Conservation (phyloP, 2,888 invertebrate species). For the Limnephilus marmoratus region DNA sequence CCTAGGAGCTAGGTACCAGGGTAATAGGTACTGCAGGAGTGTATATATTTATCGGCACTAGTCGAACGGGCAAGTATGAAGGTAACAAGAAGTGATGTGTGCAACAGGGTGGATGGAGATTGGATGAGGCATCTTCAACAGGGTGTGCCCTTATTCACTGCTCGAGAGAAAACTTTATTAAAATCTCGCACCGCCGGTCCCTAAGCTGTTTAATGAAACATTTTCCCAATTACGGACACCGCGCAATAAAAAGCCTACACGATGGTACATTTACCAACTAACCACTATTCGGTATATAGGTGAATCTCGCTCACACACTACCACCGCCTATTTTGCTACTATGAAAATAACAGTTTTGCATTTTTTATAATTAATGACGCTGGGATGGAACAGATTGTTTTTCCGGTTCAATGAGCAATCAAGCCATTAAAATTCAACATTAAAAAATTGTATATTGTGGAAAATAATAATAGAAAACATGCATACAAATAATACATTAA, state of each 20-base stretch:
- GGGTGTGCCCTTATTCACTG: conserved; percentile 63
- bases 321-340: not conserved
- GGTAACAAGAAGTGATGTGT: conserved; percentile 63
- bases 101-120: conserved; percentile 60
- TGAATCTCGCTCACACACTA: not conserved
- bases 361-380: conserved; percentile 15
- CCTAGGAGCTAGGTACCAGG: not conserved
- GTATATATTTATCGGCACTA: conserved; percentile 50
- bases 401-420: conserved; percentile 10
- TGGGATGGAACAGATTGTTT: not conserved
- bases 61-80: conserved; percentile 58
- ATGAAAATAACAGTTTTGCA: not conserved
- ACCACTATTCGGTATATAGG: not conserved
- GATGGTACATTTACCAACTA: not conserved
- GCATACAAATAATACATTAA: too few relatives aligned
- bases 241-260: not conserved
- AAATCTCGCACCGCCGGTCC: conserved; percentile 52
- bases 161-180: conserved; percentile 62
- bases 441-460: not conserved
- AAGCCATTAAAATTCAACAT: not conserved
- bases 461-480: not conserved
- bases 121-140: conserved; percentile 64
- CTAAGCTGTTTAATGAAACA: conserved; percentile 48
- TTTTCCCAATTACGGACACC: conserved; percentile 43
- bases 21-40: not conserved